A percentile compares a stretch with the other conserved stretches of the same genome.
Evolutionary conservation across 37 sponge, comb jelly and placozoan species (phyloP).

Genomic region (Amphimedon queenslandica): DNA sequence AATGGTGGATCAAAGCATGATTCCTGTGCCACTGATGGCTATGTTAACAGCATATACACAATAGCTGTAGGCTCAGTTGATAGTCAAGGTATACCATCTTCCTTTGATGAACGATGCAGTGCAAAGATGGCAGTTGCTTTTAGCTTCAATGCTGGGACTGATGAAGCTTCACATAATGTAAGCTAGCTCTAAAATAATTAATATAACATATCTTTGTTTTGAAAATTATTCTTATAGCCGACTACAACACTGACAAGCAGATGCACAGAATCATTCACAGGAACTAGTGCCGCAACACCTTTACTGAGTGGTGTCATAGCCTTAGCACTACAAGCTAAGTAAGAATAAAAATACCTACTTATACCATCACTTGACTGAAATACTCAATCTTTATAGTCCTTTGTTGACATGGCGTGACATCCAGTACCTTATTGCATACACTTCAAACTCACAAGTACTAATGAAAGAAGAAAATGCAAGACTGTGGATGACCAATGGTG

Average conservation of each 20-base stretch:
- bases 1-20: slow-evolving; percentile 85
- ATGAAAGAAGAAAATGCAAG: neutral
- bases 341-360: too few relatives aligned
- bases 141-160: slow-evolving; percentile 21
- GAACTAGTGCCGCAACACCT: slow-evolving; percentile 73
- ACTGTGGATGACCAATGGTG: slow-evolving; percentile 78
- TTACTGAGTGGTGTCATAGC: slow-evolving; percentile 60
- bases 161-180: neutral
- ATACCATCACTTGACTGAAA: neutral
- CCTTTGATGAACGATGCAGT: slow-evolving; percentile 88
- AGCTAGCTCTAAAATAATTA: neutral
- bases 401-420: slow-evolving; percentile 91
- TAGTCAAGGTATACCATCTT: slow-evolving; percentile 52
- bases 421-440: slow-evolving; percentile 85
- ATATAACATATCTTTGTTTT: neutral
- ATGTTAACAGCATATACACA: slow-evolving; percentile 84
- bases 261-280: slow-evolving; percentile 37
- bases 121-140: slow-evolving; percentile 78
- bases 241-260: slow-evolving; percentile 23
- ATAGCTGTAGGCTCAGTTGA: slow-evolving; percentile 81
- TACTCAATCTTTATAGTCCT: slow-evolving; percentile 43
- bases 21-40: slow-evolving; percentile 90
- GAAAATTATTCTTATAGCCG: slow-evolving; percentile 14
- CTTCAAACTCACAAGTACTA: slow-evolving; percentile 39
- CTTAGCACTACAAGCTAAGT: slow-evolving; percentile 84